phyloP scores from a whole-genome alignment of 2,797 vertebrate genomes.

The Urocyon cinereoargenteus region DNA sequence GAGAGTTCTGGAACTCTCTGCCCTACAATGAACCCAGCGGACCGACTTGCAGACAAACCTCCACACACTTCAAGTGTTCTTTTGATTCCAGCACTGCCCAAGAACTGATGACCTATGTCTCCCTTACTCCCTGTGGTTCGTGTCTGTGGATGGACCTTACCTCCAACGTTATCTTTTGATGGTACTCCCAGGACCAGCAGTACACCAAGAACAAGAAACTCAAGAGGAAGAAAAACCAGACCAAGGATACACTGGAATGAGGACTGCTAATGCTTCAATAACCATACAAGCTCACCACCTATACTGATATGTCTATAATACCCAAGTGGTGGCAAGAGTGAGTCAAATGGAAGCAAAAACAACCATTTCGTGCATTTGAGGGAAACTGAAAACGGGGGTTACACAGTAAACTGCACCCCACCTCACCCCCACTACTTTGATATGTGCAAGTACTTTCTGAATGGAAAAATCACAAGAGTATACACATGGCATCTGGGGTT shows the following conservation, averaged over 20 bases:
- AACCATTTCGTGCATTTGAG: slow-evolving; percentile 63
- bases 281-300: slow-evolving; percentile 78
- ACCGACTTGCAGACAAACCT: slow-evolving; percentile 74
- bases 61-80: slow-evolving; percentile 73
- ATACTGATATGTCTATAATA: slow-evolving; percentile 76
- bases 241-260: neutral
- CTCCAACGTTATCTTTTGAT: slow-evolving; percentile 70
- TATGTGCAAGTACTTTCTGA: neutral
- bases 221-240: slow-evolving; percentile 3
- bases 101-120: slow-evolving; percentile 66
- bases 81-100: slow-evolving; percentile 66
- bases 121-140: slow-evolving; percentile 28
- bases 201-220: neutral
- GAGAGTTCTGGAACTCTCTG: neutral
- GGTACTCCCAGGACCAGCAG: slow-evolving; percentile 70
- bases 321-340: slow-evolving; percentile 78
- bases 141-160: slow-evolving; percentile 68
- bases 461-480: neutral
- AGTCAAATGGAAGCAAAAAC: slow-evolving; percentile 74
- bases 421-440: neutral
- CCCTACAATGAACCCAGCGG: neutral
- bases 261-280: slow-evolving; percentile 56
- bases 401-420: neutral
- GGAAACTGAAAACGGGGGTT: slow-evolving; percentile 79
- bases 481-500: neutral